A percentile compares a stretch with the other conserved stretches of the same genome.
Conservation (phyloP, 2,113 vertebrate species). For the Carlito syrichta region DNA sequence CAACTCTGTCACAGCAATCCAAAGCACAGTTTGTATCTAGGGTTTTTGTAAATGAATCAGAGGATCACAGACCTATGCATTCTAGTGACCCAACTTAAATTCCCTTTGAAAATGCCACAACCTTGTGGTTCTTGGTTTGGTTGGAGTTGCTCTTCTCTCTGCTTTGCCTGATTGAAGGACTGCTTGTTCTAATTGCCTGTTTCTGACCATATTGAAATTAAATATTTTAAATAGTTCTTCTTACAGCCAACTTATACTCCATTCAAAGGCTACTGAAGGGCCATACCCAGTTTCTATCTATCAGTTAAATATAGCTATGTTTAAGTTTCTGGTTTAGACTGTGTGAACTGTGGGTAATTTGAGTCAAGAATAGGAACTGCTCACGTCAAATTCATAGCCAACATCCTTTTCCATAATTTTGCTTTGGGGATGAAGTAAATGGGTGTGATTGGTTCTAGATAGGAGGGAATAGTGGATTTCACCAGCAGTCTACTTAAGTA, state of each 20-base stretch:
- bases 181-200: constrained; percentile 88
- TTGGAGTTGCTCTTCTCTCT: constrained; percentile 87
- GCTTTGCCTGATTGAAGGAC: constrained; percentile 86
- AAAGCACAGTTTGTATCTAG: constrained; percentile 69
- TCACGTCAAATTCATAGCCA: constrained; percentile 35
- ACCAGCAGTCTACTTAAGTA: not conserved
- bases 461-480: not conserved
- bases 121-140: constrained; percentile 88
- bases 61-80: constrained; percentile 74
- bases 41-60: constrained; percentile 65
- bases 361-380: not conserved
- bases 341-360: constrained; percentile 16
- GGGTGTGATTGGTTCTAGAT: not conserved
- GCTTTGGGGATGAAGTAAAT: not conserved
- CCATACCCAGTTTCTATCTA: constrained; percentile 73
- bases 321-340: constrained; percentile 28
- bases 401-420: constrained; percentile 17
- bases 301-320: constrained; percentile 16
- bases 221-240: constrained; percentile 80
- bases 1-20: constrained; percentile 60
- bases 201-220: constrained; percentile 81
- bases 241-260: constrained; percentile 85
- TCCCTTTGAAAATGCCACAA: constrained; percentile 82
- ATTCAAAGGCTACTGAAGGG: constrained; percentile 90
- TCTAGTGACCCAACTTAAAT: constrained; percentile 74